Evolutionary conservation across 2,888 invertebrate genomes (phyloP), one percentile per base, ranked within the genome.

Genomic region (Campoplex nolae): DNA sequence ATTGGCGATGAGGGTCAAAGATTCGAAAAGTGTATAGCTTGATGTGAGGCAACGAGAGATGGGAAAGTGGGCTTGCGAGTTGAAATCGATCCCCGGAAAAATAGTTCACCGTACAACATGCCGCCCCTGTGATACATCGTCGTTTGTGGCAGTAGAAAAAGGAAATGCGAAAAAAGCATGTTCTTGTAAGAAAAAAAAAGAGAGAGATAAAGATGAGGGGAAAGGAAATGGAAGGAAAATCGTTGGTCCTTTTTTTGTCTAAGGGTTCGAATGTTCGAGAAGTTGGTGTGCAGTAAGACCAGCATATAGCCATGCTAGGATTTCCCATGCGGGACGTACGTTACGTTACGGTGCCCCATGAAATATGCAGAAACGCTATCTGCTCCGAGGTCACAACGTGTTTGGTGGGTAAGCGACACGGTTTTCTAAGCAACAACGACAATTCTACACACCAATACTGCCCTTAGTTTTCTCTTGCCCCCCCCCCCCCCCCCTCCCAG

Each of bases 281-380:
- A 89, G 90, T 90, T 88, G 88, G 87, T 84, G 79, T 86, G 74
- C 84, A 75, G 67, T 42, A 68, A 13, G 68, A 84, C 51, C 75
- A 28, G 67, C n/a, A 32, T 68, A 71, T 78, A 58, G 90, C 90
- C 90, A 89, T 90, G 91, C 92, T 92, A 92, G 91, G 92, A 93
- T 93, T 93, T 94, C 93, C 93, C 93, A 92, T 92, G 93, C 91
- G 93, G 89, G 92, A 90, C 90, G 91, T 93, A 92, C 91, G 91
- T 93, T 92, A 91, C 91, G 91, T 92, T 88, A 88, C 86, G 83
- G 58, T 88, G 91, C 89, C 88, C 92, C 92, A 93, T 93, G 93
- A 93, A 93, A 92, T 93, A 93, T 93, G 92, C 92, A 93, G 82
- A 79, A 85, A 90, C 91, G 91, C 91, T 92, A 92, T 93, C 92